Conservation (phyloP, 2,888 invertebrate species). For the Amiota minor region DNA sequence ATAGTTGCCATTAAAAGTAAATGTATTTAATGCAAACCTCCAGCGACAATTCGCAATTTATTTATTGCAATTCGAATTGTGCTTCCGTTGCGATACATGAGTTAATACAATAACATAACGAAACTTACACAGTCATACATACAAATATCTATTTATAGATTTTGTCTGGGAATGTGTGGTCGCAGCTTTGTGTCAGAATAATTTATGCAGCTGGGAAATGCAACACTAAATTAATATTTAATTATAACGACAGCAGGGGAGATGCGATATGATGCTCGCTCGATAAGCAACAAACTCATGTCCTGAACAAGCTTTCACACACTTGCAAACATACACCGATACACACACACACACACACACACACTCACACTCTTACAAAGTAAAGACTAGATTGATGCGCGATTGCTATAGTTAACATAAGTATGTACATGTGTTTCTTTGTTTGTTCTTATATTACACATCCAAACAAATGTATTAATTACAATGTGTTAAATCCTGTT, state of each 20-base stretch:
- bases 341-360: too few relatives aligned
- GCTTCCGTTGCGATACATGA: slow-evolving; percentile 19
- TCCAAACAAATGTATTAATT: neutral
- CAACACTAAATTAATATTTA: slow-evolving; percentile 53
- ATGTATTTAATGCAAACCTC: slow-evolving; percentile 15
- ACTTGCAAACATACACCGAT: neutral
- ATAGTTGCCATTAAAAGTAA: neutral
- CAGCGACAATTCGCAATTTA: slow-evolving; percentile 24
- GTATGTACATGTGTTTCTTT: too few relatives aligned
- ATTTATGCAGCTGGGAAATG: slow-evolving; percentile 52
- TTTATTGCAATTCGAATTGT: slow-evolving; percentile 23
- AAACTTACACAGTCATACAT: neutral
- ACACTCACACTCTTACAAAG: neutral
- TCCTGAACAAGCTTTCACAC: neutral
- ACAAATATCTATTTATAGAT: neutral
- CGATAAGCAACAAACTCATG: slow-evolving; percentile 26
- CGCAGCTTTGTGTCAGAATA: slow-evolving; percentile 34
- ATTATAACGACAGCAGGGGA: slow-evolving; percentile 46
- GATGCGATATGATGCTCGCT: neutral
- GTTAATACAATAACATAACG: too few relatives aligned
- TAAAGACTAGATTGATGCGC: neutral
- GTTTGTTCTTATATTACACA: too few relatives aligned
- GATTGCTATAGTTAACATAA: neutral
- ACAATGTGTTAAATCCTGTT: slow-evolving; percentile 28
- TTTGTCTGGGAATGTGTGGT: neutral